These are phyloP conservation scores for Coturnix japonica DNA, from an alignment of 2,113 vertebrate genomes.

Conservation along the genomic window DNA sequence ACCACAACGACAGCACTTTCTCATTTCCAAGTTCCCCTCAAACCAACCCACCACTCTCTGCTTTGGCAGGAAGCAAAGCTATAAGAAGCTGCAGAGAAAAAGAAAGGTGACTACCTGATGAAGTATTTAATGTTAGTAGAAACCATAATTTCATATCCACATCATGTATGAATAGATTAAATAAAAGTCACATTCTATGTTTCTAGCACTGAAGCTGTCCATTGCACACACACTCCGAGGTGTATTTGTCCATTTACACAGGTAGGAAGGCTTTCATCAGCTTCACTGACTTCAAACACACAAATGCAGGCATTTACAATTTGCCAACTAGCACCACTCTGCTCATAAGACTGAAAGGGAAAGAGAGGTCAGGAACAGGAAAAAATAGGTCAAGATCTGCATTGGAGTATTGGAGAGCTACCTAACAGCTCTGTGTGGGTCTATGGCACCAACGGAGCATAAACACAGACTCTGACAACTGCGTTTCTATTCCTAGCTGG, in stretches of 20 bases:
- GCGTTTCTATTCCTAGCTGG: neutral
- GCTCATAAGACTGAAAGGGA: neutral
- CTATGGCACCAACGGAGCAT: rapidly evolving
- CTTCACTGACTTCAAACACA: neutral
- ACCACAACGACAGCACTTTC: neutral
- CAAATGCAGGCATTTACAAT: neutral
- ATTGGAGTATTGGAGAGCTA: neutral
- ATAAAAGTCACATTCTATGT: neutral
- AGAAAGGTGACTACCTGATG: neutral
- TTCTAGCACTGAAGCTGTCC: neutral
- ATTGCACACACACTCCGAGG: neutral
- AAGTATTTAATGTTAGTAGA: neutral
- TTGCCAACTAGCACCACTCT: neutral
- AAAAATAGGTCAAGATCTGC: neutral
- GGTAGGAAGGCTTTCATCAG: neutral
- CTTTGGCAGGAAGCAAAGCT: neutral
- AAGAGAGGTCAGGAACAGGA: neutral
- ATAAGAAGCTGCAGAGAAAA: neutral
- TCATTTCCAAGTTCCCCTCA: neutral
- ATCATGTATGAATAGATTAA: neutral
- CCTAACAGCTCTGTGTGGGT: neutral
- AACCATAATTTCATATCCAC: neutral
- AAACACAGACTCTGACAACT: neutral
- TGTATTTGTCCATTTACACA: neutral
- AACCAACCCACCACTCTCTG: neutral